A percentile compares a stretch with the other conserved stretches of the same genome.
Conservation (phyloP, 2,797 vertebrate species). For the Antrozous pallidus region DNA sequence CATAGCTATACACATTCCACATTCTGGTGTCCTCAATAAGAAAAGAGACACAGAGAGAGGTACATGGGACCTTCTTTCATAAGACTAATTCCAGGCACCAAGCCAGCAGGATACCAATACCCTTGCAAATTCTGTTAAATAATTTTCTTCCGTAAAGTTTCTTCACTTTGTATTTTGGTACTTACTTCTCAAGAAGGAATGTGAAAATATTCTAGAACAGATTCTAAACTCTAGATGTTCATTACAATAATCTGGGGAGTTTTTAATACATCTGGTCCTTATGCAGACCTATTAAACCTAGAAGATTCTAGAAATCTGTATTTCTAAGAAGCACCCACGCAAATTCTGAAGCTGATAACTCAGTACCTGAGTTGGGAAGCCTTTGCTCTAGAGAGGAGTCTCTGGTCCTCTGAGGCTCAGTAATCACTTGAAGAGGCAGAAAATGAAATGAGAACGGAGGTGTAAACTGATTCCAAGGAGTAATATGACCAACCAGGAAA, state of each 20-base stretch:
- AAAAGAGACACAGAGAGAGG: background rate
- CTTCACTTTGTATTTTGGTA: conserved; percentile 46
- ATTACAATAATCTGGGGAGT: conserved; percentile 2
- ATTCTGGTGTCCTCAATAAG: background rate
- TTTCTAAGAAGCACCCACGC: conserved; percentile 11
- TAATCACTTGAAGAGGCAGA: background rate
- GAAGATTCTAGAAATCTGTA: conserved; percentile 15
- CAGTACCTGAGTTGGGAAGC: background rate
- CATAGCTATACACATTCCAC: background rate
- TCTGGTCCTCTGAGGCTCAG: background rate
- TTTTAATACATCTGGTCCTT: background rate
- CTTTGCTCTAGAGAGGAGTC: conserved; percentile 25
- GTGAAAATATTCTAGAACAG: conserved; percentile 41
- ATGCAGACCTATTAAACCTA: conserved; percentile 6
- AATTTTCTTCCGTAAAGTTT: conserved; percentile 60
- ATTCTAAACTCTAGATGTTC: conserved; percentile 17
- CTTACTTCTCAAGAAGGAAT: conserved; percentile 3
- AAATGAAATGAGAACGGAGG: conserved; percentile 23
- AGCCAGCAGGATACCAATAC: conserved; percentile 24
- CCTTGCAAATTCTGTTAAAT: conserved; percentile 52
- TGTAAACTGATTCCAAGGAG: conserved; percentile 30
- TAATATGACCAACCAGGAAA: conserved; percentile 26
- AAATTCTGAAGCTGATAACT: conserved; percentile 33
- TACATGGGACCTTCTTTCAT: background rate
- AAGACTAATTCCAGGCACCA: conserved; percentile 4